Percentiles rank a stretch among this genome's conserved stretches.
phyloP scores from a whole-genome alignment of 2,888 invertebrate genomes.

The Parnassius orleans region DNA sequence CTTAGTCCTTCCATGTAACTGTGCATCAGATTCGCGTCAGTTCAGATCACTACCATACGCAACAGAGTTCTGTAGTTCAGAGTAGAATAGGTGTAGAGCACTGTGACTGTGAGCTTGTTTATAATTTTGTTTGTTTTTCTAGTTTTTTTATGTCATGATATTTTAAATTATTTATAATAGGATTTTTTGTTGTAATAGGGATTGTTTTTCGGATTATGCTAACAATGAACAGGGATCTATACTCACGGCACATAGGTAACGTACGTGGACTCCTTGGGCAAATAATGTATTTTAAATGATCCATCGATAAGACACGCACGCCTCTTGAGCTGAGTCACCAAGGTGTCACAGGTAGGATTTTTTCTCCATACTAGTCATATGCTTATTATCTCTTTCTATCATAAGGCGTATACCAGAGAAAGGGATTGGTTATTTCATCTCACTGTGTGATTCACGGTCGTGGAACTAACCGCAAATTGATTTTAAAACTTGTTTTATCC shows the following conservation, averaged over 20 bases:
- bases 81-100: too few relatives aligned
- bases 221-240: too few relatives aligned
- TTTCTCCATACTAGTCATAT: constrained; percentile 30
- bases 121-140: too few relatives aligned
- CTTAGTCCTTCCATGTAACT: too few relatives aligned
- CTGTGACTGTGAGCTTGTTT: too few relatives aligned
- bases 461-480: constrained; percentile 56
- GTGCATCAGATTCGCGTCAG: too few relatives aligned
- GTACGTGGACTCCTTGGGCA: neutral
- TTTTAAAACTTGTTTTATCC: constrained; percentile 54
- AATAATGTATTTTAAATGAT: constrained; percentile 15
- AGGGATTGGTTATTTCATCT: constrained; percentile 35
- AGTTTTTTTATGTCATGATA: too few relatives aligned
- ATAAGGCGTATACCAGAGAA: constrained; percentile 32
- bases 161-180: too few relatives aligned
- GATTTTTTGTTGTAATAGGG: too few relatives aligned
- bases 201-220: too few relatives aligned
- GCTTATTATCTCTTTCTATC: constrained; percentile 37
- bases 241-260: neutral
- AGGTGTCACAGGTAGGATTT: constrained; percentile 34
- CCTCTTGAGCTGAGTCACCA: constrained; percentile 41
- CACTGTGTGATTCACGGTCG: constrained; percentile 54
- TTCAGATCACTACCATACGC: too few relatives aligned
- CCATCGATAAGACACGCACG: constrained; percentile 21
- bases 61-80: too few relatives aligned